Conservation (phyloP, 64 coral and sea anemone genomes). For the Actinia equina region DNA sequence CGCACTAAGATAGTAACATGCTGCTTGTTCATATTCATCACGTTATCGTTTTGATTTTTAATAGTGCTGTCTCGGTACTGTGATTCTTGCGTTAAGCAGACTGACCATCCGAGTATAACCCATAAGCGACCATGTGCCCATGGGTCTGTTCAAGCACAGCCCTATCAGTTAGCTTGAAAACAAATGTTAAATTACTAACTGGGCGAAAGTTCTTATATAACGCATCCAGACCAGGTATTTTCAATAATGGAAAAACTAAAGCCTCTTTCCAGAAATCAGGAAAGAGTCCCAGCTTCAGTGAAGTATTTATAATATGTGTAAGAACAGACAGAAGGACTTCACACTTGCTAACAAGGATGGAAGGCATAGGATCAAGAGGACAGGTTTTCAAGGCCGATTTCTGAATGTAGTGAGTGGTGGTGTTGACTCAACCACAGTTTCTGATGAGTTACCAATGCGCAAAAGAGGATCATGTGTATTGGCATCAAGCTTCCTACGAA, state of each 20-base stretch:
- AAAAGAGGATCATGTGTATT: too few species aligned
- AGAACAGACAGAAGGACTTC: conserved; percentile 21
- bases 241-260: conserved; percentile 8
- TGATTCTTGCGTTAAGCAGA: too few species aligned
- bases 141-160: not conserved
- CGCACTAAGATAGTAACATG: conserved; percentile 17
- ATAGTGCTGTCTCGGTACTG: not conserved
- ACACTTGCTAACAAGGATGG: conserved; percentile 19
- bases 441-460: too few species aligned
- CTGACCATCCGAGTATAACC: too few species aligned
- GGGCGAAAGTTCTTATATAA: conserved; percentile 20
- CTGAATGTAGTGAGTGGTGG: not conserved
- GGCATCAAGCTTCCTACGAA: too few species aligned
- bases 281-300: not conserved
- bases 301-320: not conserved
- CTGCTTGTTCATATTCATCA: conserved; percentile 32
- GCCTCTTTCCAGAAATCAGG: not conserved
- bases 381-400: conserved; percentile 14
- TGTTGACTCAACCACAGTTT: too few species aligned
- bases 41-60: not conserved
- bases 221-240: conserved; percentile 3
- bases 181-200: conserved; percentile 20
- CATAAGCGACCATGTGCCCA: not conserved
- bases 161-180: not conserved
- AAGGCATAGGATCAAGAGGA: conserved; percentile 25